Evolutionary conservation across 2,888 invertebrate genomes (phyloP).

Genomic region (Apamea crenata): DNA sequence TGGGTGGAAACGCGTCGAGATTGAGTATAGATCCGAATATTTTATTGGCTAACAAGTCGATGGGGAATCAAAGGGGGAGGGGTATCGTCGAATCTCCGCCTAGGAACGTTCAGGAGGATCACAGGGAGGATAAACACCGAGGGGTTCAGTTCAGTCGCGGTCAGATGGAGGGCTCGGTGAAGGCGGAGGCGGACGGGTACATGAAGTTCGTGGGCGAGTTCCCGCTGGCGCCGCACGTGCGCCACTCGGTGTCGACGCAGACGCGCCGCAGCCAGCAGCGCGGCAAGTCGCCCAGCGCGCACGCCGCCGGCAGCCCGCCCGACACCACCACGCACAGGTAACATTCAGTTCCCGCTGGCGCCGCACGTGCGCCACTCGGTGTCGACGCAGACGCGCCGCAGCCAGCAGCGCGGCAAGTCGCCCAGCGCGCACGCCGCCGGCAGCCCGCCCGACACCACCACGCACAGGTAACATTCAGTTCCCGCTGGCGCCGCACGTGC

Average conservation of each 20-base stretch:
- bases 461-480: conserved; percentile 90
- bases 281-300: conserved; percentile 76
- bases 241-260: conserved; percentile 94
- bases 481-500: conserved; percentile 72
- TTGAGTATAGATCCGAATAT: conserved; percentile 91
- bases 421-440: conserved; percentile 75
- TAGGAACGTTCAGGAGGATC: conserved; percentile 55
- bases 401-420: conserved; percentile 71
- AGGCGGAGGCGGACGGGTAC: conserved; percentile 71
- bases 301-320: conserved; percentile 90
- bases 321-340: conserved; percentile 95
- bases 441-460: conserved; percentile 95
- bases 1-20: conserved; percentile 82
- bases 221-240: conserved; percentile 72
- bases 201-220: conserved; percentile 75
- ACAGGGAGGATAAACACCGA: conserved; percentile 62
- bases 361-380: conserved; percentile 91
- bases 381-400: conserved; percentile 92
- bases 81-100: conserved; percentile 71
- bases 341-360: conserved; percentile 31
- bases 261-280: conserved; percentile 85
- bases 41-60: conserved; percentile 83
- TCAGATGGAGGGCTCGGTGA: conserved; percentile 64
- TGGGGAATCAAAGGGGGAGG: conserved; percentile 70
- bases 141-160: conserved; percentile 24